Base-by-base conservation (phyloP, 2,113 vertebrate genomes). In the Castor canadensis region DNA sequence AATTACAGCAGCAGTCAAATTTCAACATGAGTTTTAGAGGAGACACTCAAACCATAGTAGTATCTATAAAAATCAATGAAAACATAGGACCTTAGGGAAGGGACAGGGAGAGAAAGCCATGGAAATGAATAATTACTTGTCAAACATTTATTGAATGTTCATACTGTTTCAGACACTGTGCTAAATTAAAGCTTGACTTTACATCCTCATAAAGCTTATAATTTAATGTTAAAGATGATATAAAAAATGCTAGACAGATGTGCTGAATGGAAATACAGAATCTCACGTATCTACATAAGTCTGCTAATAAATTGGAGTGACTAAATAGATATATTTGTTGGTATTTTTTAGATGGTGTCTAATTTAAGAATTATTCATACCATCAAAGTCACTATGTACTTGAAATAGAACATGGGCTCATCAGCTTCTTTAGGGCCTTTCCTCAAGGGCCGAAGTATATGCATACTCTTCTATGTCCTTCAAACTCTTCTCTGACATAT, bases 281-380 rank as follows among this genome's bases (percentile, higher is more conserved):
- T 26, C 15, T 96, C 26, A 35, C 26, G 47, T 76, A 0, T 72
- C 20, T 79, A 56, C 16, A 45, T 75, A 62, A 43, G 5, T 71
- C 38, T 90, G 67, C 52, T 90, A 90, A 83, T 93, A 90, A 52
- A 64, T 93, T 76, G 87, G 45, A 81, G 89, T 83, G 28, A 73
- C 16, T 75, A 67, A 58, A 54, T 28, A 58, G 60, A 56, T 30
- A 26, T 62, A 26, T 30, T 6, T 62, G 24, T 67, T 62, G 52
- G 19, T 8, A 62, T 62, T 24, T 62, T 30, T 62, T 52, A n/a
- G n/a, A n/a, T n/a, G n/a, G 15, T 58, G 56, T 58, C 22, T 58
- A 58, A 58, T 58, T 58, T 58, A 58, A n/a, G n/a, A n/a, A n/a
- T n/a, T 35, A 62, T 38, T 56, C 43, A 82, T 69, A 69, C 16